phyloP scores from a whole-genome alignment of 2,113 vertebrate species.

The Anthoscopus minutus region DNA sequence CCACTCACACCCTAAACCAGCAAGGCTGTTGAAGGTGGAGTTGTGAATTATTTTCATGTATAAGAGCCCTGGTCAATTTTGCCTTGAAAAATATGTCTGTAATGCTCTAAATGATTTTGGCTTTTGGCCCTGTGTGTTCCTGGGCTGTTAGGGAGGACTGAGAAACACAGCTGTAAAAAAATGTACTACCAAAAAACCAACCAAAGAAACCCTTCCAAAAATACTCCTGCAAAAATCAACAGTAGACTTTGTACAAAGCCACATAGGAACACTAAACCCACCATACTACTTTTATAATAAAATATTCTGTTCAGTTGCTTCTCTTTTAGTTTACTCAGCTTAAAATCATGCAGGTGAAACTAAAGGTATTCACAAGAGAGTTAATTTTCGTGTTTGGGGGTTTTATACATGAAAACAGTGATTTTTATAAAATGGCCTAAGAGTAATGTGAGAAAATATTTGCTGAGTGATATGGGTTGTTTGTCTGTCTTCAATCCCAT shows the following conservation, averaged over 20 bases:
- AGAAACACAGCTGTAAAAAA: not conserved
- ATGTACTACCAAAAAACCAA: not conserved
- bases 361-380: not conserved
- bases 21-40: not conserved
- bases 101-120: not conserved
- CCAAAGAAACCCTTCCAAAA: not conserved
- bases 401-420: not conserved
- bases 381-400: not conserved
- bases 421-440: not conserved
- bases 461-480: not conserved
- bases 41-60: not conserved
- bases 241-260: not conserved
- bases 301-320: not conserved
- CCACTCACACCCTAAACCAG: fast-evolving
- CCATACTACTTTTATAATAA: not conserved
- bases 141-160: not conserved
- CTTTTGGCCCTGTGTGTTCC: not conserved
- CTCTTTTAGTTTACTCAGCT: not conserved
- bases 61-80: not conserved
- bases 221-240: not conserved
- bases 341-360: not conserved
- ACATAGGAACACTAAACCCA: not conserved
- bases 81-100: not conserved
- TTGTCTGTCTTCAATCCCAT: not conserved
- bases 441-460: not conserved